These are phyloP conservation scores for Hippoglossus stenolepis DNA, from an alignment of 2,113 vertebrate species.

Conservation along the genomic window DNA sequence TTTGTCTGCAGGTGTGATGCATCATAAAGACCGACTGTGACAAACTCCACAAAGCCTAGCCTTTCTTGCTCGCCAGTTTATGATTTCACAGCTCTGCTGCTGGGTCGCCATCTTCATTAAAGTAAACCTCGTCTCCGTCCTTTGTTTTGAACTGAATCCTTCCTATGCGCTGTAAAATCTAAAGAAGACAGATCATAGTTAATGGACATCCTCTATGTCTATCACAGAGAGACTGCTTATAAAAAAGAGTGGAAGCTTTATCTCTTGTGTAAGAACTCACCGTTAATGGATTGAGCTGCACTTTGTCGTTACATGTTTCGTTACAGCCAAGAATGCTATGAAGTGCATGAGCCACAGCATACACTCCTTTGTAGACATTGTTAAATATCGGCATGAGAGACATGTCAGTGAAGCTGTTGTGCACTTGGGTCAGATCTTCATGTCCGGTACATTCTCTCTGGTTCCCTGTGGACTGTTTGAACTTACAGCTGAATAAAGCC, in stretches of 20 bases:
- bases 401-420: too few species aligned
- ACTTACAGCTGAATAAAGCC: constrained; percentile 71
- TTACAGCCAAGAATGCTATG: constrained; percentile 68
- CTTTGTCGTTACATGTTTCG: constrained; percentile 64
- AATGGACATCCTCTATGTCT: neutral
- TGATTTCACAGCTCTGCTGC: constrained; percentile 80
- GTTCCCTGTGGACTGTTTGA: constrained; percentile 15
- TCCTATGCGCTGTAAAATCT: constrained; percentile 75
- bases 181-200: neutral
- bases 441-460: constrained; percentile 65
- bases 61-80: constrained; percentile 81
- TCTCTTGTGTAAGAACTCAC: constrained; percentile 49
- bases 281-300: constrained; percentile 56
- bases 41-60: too few species aligned
- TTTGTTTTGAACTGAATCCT: constrained; percentile 82
- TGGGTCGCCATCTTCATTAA: constrained; percentile 76
- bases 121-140: constrained; percentile 77
- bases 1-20: constrained; percentile 60
- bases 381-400: constrained; percentile 79
- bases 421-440: constrained; percentile 66
- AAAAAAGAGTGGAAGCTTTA: constrained; percentile 10
- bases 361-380: constrained; percentile 82
- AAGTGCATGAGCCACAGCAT: constrained; percentile 77
- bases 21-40: constrained; percentile 78
- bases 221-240: too few species aligned